Evolutionary conservation across 2,113 vertebrate species (phyloP).

Genomic region (Psittacula cyanocephala): DNA sequence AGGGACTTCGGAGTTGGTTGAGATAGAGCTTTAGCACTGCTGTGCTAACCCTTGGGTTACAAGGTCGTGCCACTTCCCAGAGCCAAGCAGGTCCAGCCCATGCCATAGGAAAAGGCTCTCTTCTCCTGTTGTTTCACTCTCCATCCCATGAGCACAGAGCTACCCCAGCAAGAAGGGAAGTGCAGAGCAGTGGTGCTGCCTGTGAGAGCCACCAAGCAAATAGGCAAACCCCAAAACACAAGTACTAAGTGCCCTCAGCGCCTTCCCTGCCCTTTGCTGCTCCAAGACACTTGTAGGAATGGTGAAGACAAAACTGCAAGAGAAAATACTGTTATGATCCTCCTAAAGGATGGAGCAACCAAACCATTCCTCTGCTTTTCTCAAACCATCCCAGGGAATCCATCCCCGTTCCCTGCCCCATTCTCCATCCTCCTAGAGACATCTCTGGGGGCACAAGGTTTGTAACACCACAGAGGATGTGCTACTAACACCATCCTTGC

Average conservation of each 20-base stretch:
- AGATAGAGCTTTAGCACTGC: neutral
- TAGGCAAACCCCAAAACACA: neutral
- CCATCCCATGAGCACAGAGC: neutral
- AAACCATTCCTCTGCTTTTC: neutral
- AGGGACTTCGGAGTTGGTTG: accelerated
- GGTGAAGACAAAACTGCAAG: neutral
- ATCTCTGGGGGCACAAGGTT: neutral
- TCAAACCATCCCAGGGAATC: neutral
- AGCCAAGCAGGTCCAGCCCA: accelerated
- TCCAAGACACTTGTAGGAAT: accelerated
- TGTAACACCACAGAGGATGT: too few species aligned
- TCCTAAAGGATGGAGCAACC: neutral
- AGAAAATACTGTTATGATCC: neutral
- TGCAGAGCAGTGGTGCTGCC: accelerated
- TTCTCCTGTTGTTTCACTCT: accelerated
- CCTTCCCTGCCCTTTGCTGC: neutral
- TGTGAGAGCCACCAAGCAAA: neutral
- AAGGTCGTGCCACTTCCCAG: neutral
- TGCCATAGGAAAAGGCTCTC: neutral
- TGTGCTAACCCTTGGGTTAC: neutral
- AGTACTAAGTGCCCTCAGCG: accelerated
- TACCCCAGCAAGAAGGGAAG: neutral
- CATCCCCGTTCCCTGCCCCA: accelerated
- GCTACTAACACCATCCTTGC: neutral
- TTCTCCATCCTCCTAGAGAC: neutral